Base-by-base conservation (phyloP, 2,113 vertebrate genomes). In the Tyto alba region DNA sequence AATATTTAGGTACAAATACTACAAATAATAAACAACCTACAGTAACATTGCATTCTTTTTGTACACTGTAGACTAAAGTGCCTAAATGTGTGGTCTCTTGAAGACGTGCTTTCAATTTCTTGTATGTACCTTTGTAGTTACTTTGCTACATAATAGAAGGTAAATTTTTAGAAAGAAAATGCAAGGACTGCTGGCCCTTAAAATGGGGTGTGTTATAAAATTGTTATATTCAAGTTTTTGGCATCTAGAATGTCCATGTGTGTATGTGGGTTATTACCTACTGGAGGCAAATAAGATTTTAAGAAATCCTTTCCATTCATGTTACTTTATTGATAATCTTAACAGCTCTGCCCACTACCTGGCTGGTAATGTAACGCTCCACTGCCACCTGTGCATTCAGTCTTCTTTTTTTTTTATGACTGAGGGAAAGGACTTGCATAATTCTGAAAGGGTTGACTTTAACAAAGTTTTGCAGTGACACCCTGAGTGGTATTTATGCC, bases 61-160 rank as follows among this genome's bases (percentile, higher is more conserved):
- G 40, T 95, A 88, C 59, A 30, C 23, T 82, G 25, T 77, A 47
- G 69, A 85, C 36, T 89, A 3, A 94, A 96, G 95, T 96, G 92
- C 95, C 93, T 95, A 64, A 81, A 41, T 0, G 0, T 76, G 32
- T 62, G 34, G 53, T 71, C 29, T 91, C 34, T 45, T 32, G 62
- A 47, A 41, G 48, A 53, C 23, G 6, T 64, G 36, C 67, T 79
- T 50, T 60, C 45, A 60, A 38, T 43, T 71, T 66, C 11, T 60
- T 69, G 13, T 3, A 0, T 43, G 15, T 67, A 80, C 23, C 22
- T 83, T 83, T 83, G 67, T 71, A n/a, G 34, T 48, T 77, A 20
- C 25, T 88, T 74, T 82, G 20, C 48, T 60, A 21, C 29, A 7
- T 75, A 86, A 25, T 16, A 73, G 47, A 26, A 18, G 13, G 29